Evolutionary conservation across 2,888 invertebrate genomes (phyloP).

Genomic region (Dinocampus coccinellae): DNA sequence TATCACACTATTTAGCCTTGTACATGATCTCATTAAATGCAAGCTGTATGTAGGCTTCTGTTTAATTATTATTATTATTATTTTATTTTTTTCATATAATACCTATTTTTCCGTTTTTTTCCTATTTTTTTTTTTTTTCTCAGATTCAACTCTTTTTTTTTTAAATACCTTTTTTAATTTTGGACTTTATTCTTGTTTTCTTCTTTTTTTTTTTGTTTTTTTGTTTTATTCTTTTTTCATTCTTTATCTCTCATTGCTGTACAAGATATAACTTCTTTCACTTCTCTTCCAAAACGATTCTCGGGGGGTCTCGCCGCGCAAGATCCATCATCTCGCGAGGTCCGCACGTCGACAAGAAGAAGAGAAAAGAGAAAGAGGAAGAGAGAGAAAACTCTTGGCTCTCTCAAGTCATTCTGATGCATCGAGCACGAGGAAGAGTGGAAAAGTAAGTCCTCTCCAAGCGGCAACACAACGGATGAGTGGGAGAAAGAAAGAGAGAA

Average conservation of each 20-base stretch:
- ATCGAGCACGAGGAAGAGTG: constrained; percentile 24
- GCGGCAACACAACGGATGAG: constrained; percentile 15
- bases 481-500: constrained; percentile 1
- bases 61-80: neutral
- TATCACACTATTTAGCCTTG: constrained; percentile 66
- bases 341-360: constrained; percentile 19
- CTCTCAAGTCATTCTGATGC: constrained; percentile 26
- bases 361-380: constrained; percentile 16
- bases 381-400: constrained; percentile 8
- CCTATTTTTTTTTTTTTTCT: neutral
- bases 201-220: neutral
- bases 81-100: neutral
- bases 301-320: constrained; percentile 22
- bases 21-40: constrained; percentile 48
- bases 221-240: neutral
- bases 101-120: neutral
- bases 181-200: neutral
- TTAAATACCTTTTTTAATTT: neutral
- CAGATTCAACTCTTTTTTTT: neutral
- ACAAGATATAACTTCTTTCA: constrained; percentile 16
- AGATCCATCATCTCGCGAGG: constrained; percentile 17
- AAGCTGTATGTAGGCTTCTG: constrained; percentile 29
- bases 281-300: constrained; percentile 17
- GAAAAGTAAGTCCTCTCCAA: constrained; percentile 19
- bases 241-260: constrained; percentile 5